Conservation (phyloP, 2,888 invertebrate genomes). For the Platycheirus rosarum region DNA sequence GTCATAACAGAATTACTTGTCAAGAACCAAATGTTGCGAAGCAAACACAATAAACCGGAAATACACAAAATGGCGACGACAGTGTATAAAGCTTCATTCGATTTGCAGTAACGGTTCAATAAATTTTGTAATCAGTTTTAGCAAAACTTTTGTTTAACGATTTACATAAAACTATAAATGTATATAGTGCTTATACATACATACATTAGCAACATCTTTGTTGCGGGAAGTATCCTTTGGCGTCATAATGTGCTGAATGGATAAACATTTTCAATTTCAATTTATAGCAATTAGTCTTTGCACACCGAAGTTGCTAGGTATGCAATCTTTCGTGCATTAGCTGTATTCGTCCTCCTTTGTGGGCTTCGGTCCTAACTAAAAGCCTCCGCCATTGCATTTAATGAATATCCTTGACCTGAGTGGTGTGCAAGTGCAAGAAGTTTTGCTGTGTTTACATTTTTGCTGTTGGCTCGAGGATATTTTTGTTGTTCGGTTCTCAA, state of each 20-base stretch:
- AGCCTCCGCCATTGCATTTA: constrained; percentile 14
- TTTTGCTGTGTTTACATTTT: constrained; percentile 17
- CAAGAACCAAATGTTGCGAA: constrained; percentile 7
- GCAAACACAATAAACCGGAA: constrained; percentile 7
- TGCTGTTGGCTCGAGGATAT: constrained; percentile 21
- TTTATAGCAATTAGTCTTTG: constrained; percentile 58
- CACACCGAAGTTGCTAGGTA: neutral
- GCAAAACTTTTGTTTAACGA: constrained; percentile 10
- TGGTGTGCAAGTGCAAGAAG: constrained; percentile 47
- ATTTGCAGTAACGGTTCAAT: constrained; percentile 10
- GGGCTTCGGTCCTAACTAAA: neutral
- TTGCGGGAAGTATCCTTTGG: neutral
- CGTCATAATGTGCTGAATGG: too few relatives aligned
- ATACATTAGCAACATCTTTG: neutral
- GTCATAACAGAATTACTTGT: constrained; percentile 23
- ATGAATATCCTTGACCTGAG: constrained; percentile 60
- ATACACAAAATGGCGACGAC: constrained; percentile 16
- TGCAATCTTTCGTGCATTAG: constrained; percentile 8
- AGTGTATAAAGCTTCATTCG: neutral
- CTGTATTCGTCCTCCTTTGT: neutral
- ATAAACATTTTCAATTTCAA: constrained; percentile 37
- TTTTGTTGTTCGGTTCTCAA: constrained; percentile 15
- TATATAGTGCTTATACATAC: too few relatives aligned
- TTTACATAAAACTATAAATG: too few relatives aligned
- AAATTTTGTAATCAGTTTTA: neutral